Percentiles rank a stretch among this genome's conserved stretches.
Conservation (phyloP, 2,888 invertebrate species). For the Autographa gamma region DNA sequence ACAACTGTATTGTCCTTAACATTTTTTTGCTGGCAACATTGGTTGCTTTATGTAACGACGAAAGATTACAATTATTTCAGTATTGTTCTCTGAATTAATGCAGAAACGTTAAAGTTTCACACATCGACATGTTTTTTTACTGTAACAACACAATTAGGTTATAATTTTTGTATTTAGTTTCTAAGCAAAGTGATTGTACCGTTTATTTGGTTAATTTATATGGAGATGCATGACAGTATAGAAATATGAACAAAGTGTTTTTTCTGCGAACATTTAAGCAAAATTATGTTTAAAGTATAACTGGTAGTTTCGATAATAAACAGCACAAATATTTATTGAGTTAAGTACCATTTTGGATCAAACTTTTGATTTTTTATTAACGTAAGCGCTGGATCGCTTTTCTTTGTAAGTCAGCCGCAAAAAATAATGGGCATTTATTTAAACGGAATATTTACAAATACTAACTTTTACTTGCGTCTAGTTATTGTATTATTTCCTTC, state of each 20-base stretch:
- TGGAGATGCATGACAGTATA: conserved; percentile 32
- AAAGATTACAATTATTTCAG: conserved; percentile 16
- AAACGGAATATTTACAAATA: background rate
- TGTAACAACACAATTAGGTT: conserved; percentile 52
- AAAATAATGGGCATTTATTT: conserved; percentile 18
- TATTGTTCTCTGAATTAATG: conserved; percentile 24
- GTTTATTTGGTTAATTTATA: conserved; percentile 42
- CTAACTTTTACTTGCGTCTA: background rate
- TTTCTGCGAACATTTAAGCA: background rate
- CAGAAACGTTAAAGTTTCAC: conserved; percentile 24
- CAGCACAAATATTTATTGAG: conserved; percentile 47
- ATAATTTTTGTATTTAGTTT: conserved; percentile 53
- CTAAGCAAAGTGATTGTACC: conserved; percentile 54
- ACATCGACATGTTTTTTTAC: conserved; percentile 34
- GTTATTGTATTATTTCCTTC: conserved; percentile 16
- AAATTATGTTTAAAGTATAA: background rate
- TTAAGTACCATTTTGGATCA: conserved; percentile 28
- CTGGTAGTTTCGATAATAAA: conserved; percentile 17
- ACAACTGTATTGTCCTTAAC: conserved; percentile 41
- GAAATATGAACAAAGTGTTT: conserved; percentile 27
- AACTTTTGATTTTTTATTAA: conserved; percentile 18
- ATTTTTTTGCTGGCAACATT: conserved; percentile 23
- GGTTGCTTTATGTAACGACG: conserved; percentile 11
- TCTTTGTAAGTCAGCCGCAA: conserved; percentile 35
- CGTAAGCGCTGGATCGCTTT: conserved; percentile 54